Evolutionary conservation across 1,140 invertebrate species (phyloP), one percentile per base, ranked within the genome.

Genomic region (Drosophila ironensis): DNA sequence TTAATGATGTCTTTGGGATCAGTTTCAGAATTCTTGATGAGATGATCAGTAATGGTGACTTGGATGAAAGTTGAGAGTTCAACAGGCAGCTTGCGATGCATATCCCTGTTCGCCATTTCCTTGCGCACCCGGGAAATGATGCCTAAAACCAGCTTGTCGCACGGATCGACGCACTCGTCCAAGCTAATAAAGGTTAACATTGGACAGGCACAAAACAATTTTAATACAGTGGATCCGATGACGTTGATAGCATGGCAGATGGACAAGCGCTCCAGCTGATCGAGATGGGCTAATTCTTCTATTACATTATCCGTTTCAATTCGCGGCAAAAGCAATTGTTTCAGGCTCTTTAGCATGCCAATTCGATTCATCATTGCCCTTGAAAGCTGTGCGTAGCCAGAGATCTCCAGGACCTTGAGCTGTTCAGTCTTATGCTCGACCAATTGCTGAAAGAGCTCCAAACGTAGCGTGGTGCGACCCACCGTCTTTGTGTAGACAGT

Each of bases 51-150:
- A n/a, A 25, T 7, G 17, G 25, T 17, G n/a, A 19, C 24, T 17
- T 24, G n/a, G 0, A 37, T 2, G n/a, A 4, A n/a, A 19, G 3
- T 24, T 3, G 9, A 12, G 0, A 84, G 16, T 2, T 59, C 20
- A 4, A 78, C 45, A 8, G 78, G 78, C 9, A 78, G 41, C 17
- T 28, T 12, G 0, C 72, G 68, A 4, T 37, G 9, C 4, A 12
- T 28, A 5, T 63, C 38, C 22, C 38, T 53, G 4, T 44, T 66
- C 2, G 17, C 25, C 0, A 41, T 50, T 16, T 67, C 37, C n/a
- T 41, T 6, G 9, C 35, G 41, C 6, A 82, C 9, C 3, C 46
- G 52, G 1, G 16, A 20, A 14, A 77, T 30, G 0, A 82, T 28
- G 9, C 48, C 44, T 2, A 28, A 0, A 0, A 63, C 8, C 0